Percentiles rank a stretch among this genome's conserved stretches.
phyloP scores from a whole-genome alignment of 2,113 vertebrate species.

The Aspidoscelis tigris region DNA sequence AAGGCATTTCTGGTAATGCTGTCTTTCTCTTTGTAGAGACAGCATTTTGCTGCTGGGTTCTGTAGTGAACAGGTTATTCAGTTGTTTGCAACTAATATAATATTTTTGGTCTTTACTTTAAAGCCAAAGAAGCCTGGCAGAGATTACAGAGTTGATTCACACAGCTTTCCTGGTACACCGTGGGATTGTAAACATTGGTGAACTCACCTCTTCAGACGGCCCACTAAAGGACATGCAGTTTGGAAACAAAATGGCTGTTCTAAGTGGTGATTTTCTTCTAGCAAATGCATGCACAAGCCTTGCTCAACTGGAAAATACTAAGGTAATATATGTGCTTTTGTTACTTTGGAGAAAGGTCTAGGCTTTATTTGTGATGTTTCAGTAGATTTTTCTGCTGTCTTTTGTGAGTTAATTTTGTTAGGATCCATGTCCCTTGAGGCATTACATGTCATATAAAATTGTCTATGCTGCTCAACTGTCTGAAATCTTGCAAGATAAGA shows the following conservation, averaged over 20 bases:
- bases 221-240: constrained; percentile 96
- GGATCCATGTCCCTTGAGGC: neutral
- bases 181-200: constrained; percentile 92
- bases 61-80: neutral
- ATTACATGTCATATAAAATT: neutral
- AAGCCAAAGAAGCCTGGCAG: constrained; percentile 94
- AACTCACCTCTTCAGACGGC: constrained; percentile 90
- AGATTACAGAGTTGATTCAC: constrained; percentile 97
- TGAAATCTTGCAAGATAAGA: constrained; percentile 34
- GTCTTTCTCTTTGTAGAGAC: neutral
- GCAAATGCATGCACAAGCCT: constrained; percentile 94
- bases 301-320: constrained; percentile 92
- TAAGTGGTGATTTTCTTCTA: constrained; percentile 96
- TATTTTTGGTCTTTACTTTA: constrained; percentile 61
- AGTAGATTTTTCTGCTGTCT: constrained; percentile 13
- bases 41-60: neutral
- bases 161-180: constrained; percentile 97
- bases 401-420: constrained; percentile 40
- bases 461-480: constrained; percentile 24
- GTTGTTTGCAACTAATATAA: constrained; percentile 29
- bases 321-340: constrained; percentile 78
- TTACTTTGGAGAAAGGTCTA: constrained; percentile 1
- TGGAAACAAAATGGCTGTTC: constrained; percentile 97
- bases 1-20: neutral
- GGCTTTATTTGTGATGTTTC: neutral